Evolutionary conservation across 2,888 invertebrate species (phyloP).

Genomic region (Fabriciana adippe): DNA sequence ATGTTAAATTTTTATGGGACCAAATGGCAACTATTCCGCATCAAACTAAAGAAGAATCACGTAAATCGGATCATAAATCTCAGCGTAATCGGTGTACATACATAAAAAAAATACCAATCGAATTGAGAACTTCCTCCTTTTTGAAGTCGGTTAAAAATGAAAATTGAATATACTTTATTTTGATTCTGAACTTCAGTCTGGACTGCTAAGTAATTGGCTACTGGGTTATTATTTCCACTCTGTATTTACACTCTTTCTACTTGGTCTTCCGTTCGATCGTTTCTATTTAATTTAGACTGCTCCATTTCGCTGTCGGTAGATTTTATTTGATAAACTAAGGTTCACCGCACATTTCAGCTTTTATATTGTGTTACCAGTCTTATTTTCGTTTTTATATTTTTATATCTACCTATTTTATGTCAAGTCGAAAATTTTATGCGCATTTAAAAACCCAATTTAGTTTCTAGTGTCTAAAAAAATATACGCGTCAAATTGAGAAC

Average conservation of each 20-base stretch:
- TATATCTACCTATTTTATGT: neutral
- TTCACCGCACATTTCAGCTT: conserved; percentile 15
- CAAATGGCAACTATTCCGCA: no score
- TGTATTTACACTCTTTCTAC: conserved; percentile 31
- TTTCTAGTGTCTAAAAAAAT: no score
- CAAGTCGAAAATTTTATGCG: no score
- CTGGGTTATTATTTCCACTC: conserved; percentile 26
- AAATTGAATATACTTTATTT: conserved; percentile 8
- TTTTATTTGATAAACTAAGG: conserved; percentile 33
- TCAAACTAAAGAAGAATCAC: no score
- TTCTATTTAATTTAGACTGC: conserved; percentile 37
- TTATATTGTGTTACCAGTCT: conserved; percentile 1
- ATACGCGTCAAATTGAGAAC: no score
- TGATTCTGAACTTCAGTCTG: conserved; percentile 4
- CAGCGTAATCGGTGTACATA: no score
- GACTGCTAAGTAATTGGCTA: conserved; percentile 24
- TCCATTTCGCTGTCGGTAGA: conserved; percentile 25
- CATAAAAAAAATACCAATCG: no score
- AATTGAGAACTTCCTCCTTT: no score
- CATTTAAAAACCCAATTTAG: no score
- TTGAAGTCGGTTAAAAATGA: no score
- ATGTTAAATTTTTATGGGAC: no score
- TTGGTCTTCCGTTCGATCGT: conserved; percentile 31
- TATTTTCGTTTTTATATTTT: neutral
- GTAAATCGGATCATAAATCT: no score